Conservation (phyloP, 2,888 invertebrate genomes). For the Scaptomyza cyrtandrae region DNA sequence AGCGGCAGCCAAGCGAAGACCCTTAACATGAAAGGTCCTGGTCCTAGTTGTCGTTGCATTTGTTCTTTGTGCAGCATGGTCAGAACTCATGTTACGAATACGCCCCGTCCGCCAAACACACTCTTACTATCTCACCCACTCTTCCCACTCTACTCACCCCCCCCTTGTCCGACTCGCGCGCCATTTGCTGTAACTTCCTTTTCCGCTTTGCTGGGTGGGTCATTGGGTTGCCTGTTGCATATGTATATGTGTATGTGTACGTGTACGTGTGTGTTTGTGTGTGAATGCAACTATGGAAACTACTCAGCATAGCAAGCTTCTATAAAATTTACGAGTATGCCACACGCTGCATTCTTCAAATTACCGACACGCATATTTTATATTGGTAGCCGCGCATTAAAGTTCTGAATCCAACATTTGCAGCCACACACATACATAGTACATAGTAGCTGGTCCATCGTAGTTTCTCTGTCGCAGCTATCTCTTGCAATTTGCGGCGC, state of each 20-base stretch:
- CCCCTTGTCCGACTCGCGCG: conserved; percentile 20
- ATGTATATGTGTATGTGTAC: conserved; percentile 1
- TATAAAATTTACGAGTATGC: conserved; percentile 67
- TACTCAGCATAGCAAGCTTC: conserved; percentile 63
- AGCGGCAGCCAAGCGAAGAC: conserved; percentile 43
- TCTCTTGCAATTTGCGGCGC: conserved; percentile 67
- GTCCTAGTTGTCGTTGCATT: conserved; percentile 47
- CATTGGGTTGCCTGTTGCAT: conserved; percentile 42
- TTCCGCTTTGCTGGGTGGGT: conserved; percentile 58
- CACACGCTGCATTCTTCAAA: conserved; percentile 75
- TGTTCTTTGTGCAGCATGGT: conserved; percentile 54
- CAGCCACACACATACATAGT: neutral
- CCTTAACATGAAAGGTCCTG: conserved; percentile 55
- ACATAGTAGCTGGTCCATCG: conserved; percentile 15
- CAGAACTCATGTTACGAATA: conserved; percentile 64
- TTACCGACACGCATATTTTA: conserved; percentile 79
- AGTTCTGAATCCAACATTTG: conserved; percentile 27
- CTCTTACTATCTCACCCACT: conserved; percentile 1
- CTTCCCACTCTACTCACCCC: neutral
- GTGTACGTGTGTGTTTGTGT: conserved; percentile 19
- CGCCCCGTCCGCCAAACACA: conserved; percentile 20
- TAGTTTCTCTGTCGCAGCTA: conserved; percentile 26
- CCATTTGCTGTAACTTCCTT: conserved; percentile 79
- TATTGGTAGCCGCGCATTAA: conserved; percentile 67
- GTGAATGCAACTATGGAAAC: conserved; percentile 34